Base-by-base conservation (phyloP, 2,888 invertebrate species). In the Mimachlamys varia region DNA sequence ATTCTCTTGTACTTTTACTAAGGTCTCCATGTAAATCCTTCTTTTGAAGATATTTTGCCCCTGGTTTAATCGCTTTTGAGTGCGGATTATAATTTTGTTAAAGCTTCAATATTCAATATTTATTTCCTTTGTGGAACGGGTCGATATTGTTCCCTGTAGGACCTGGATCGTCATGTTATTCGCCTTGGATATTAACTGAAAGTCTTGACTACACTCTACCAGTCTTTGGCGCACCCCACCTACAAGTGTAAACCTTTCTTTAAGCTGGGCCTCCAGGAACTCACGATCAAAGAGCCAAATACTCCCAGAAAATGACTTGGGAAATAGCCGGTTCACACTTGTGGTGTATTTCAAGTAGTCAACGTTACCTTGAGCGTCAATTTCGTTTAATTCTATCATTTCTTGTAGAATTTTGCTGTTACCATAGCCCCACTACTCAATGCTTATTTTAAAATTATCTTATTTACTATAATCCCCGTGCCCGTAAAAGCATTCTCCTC, bases 211-310 rank as follows among this genome's bases (percentile, higher is more conserved):
- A n/a, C n/a, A n/a, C n/a, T n/a, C 89, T 62, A 1, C 88, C 22
- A 27, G 55, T 10, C 50, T 88, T 33, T 17, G 88, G 58, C 15
- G 55, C 37, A 17, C 88, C 88, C 92, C 92, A 91, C 22, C 87
- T n/a, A n/a, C n/a, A n/a, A n/a, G n/a, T n/a, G n/a, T 62, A 55
- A 92, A 92, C 5, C 62, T 33, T 44, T 90, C 92, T 37, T 89
- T 89, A 27, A 27, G 27, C 49, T 91, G 90, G 13, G 76, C 19
- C 33, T 91, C 89, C 4, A 89, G 38, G 10, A 91, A 92, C 38
- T 92, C 92, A 15, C 88, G 87, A 53, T 92, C 91, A 88, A 76
- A 92, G 0, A 91, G 58, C 44, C 91, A 62, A 13, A 92, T 91
- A 88, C 92, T 92, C 33, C 89, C 58, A 15, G n/a, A n/a, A n/a